These are phyloP conservation scores for Tapirus terrestris DNA, from an alignment of 2,113 vertebrate genomes.

Conservation along the genomic window DNA sequence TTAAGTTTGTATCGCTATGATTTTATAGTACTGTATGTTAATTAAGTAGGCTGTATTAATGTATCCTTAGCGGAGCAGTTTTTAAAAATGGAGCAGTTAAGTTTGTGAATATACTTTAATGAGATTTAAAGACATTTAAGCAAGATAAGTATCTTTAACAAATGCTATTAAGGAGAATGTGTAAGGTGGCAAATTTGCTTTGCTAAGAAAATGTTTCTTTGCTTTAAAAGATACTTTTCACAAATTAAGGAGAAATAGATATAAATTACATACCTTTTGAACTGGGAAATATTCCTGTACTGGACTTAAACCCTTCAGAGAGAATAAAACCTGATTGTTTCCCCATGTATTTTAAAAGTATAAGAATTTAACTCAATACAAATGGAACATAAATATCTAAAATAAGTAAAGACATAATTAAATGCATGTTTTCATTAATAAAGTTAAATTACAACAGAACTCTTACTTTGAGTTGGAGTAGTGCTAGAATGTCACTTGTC, in stretches of 20 bases:
- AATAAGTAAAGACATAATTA: background rate
- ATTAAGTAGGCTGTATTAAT: conserved; percentile 59
- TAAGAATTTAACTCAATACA: background rate
- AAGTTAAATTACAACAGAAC: background rate
- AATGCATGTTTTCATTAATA: background rate
- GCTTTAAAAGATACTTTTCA: conserved; percentile 24
- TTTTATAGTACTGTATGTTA: conserved; percentile 35
- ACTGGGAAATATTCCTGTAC: background rate
- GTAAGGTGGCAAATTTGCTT: conserved; percentile 39
- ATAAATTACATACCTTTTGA: conserved; percentile 16
- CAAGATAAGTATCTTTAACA: conserved; percentile 66
- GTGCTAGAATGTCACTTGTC: background rate
- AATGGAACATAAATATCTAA: background rate
- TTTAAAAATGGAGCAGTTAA: conserved; percentile 29
- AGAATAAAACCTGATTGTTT: background rate
- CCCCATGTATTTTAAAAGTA: background rate
- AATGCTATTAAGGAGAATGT: conserved; percentile 39
- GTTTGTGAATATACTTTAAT: conserved; percentile 62
- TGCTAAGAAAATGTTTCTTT: conserved; percentile 51
- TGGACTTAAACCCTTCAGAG: background rate
- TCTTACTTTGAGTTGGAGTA: background rate
- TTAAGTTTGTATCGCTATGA: conserved; percentile 28
- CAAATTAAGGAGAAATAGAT: conserved; percentile 30
- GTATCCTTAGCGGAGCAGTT: conserved; percentile 19
- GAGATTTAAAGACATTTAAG: conserved; percentile 69